These are phyloP conservation scores for Apodemia zela DNA, from an alignment of 2,888 invertebrate genomes.

Conservation along the genomic window DNA sequence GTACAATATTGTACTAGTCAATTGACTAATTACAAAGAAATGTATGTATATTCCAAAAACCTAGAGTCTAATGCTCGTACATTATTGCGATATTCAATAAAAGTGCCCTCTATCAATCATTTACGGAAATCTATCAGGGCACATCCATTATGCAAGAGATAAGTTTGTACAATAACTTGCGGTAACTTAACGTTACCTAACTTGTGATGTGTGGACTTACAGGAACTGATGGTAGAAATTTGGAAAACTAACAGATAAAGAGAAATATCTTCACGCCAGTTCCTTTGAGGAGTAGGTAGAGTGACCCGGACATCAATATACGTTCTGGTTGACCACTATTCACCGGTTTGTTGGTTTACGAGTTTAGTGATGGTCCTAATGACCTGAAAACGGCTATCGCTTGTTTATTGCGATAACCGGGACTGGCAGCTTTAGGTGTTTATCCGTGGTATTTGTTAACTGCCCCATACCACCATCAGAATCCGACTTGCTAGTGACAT, in stretches of 20 bases:
- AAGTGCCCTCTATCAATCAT: constrained; percentile 73
- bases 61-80: constrained; percentile 27
- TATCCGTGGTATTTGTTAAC: too few species aligned
- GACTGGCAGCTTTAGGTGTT: too few species aligned
- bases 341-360: too few species aligned
- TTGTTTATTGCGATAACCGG: too few species aligned
- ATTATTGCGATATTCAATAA: constrained; percentile 26
- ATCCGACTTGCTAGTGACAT: too few species aligned
- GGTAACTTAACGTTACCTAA: constrained; percentile 46
- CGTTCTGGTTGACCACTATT: too few species aligned
- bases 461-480: too few species aligned
- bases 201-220: constrained; percentile 19
- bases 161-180: constrained; percentile 71
- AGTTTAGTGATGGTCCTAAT: too few species aligned
- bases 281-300: neutral
- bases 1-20: too few species aligned
- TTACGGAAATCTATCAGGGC: constrained; percentile 78
- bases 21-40: too few species aligned
- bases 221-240: neutral
- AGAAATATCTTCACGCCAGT: neutral
- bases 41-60: neutral
- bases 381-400: too few species aligned
- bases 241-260: too few species aligned
- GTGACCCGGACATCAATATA: neutral
- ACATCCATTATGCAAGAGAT: constrained; percentile 78